Percentiles rank a stretch among this genome's conserved stretches.
These are phyloP conservation scores for Thalassoma bifasciatum DNA, from an alignment of 2,113 vertebrate genomes.

Conservation along the genomic window DNA sequence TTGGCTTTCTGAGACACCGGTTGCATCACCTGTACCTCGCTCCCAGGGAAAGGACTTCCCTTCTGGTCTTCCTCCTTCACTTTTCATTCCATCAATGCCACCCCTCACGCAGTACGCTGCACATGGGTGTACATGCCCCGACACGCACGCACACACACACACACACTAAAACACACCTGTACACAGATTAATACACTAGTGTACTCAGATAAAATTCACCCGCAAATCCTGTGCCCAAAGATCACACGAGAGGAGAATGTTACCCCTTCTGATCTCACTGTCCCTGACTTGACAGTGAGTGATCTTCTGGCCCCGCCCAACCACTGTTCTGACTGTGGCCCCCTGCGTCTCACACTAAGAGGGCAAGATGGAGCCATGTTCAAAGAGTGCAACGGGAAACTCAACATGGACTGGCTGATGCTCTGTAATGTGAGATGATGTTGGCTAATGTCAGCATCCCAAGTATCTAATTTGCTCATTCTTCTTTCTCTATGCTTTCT, in stretches of 20 bases:
- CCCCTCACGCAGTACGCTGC: slow-evolving; percentile 55
- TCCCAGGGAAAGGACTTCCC: slow-evolving; percentile 72
- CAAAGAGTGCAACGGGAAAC: slow-evolving; percentile 53
- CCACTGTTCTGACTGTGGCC: slow-evolving; percentile 42
- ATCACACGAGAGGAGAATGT: slow-evolving; percentile 57
- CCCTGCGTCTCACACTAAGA: slow-evolving; percentile 41
- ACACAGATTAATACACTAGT: slow-evolving; percentile 59
- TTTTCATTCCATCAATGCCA: slow-evolving; percentile 54
- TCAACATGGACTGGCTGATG: slow-evolving; percentile 53
- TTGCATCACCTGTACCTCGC: slow-evolving; percentile 75
- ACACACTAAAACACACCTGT: slow-evolving; percentile 16
- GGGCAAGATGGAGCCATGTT: slow-evolving; percentile 54
- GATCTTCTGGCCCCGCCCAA: slow-evolving; percentile 40
- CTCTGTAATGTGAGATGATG: slow-evolving; percentile 67
- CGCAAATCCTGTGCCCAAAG: slow-evolving; percentile 59
- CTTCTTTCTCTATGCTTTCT: slow-evolving; percentile 57
- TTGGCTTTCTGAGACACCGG: slow-evolving; percentile 68
- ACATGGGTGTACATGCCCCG: slow-evolving; percentile 55
- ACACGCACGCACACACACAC: neutral
- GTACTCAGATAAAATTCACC: slow-evolving; percentile 37
- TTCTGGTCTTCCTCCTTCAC: slow-evolving; percentile 66
- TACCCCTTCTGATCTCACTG: slow-evolving; percentile 18
- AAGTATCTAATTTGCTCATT: slow-evolving; percentile 43
- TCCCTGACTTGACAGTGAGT: slow-evolving; percentile 30
- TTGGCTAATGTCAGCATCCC: slow-evolving; percentile 69